phyloP scores from a whole-genome alignment of 2,113 vertebrate species.

The Nesoenas mayeri region DNA sequence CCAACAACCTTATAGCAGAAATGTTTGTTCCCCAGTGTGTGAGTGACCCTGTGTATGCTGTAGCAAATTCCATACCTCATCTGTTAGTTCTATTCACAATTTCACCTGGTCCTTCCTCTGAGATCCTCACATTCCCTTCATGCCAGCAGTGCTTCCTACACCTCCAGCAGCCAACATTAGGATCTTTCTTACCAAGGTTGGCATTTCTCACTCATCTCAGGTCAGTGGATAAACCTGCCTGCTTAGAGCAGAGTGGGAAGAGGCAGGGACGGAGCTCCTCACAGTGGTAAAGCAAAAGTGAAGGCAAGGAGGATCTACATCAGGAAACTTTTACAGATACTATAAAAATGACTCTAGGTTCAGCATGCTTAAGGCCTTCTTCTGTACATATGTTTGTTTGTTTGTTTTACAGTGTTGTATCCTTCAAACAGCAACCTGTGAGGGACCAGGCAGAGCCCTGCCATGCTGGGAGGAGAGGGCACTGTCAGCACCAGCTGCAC shows the following conservation, averaged over 20 bases:
- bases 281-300: not conserved
- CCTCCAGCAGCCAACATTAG: not conserved
- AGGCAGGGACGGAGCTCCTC: not conserved
- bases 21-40: not conserved
- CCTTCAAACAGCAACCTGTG: not conserved
- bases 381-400: not conserved
- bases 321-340: not conserved
- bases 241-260: not conserved
- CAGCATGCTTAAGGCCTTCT: not conserved
- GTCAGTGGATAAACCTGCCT: not conserved
- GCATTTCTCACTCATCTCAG: accelerated
- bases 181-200: accelerated
- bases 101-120: not conserved
- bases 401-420: not conserved
- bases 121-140: not conserved
- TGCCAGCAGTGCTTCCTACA: not conserved
- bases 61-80: not conserved
- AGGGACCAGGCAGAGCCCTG: not conserved
- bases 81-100: not conserved
- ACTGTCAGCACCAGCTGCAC: not conserved
- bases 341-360: not conserved
- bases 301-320: not conserved
- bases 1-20: not conserved
- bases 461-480: no score
- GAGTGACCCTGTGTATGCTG: not conserved